phyloP scores from a whole-genome alignment of 2,888 invertebrate species.

The Hyles lineata region DNA sequence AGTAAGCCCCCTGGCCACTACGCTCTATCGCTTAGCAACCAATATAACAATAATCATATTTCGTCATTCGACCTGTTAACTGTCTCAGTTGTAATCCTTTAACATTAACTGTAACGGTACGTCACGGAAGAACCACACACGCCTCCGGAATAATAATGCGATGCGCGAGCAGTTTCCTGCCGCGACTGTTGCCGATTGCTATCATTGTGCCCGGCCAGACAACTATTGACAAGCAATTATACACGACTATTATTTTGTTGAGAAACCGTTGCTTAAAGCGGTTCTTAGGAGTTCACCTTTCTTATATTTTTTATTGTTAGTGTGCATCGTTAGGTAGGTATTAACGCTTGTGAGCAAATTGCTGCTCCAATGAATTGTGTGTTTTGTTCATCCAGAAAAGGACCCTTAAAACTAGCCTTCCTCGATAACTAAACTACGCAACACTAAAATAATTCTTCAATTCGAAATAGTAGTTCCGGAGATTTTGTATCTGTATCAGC shows the following conservation, averaged over 20 bases:
- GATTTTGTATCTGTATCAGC: no score
- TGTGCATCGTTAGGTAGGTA: no score
- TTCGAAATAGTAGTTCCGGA: no score
- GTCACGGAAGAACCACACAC: not conserved
- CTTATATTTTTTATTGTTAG: no score
- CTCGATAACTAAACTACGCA: no score
- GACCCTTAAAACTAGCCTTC: no score
- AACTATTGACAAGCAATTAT: not conserved
- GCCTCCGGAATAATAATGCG: slow-evolving; percentile 6
- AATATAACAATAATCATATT: not conserved
- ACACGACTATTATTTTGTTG: not conserved
- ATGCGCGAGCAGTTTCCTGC: slow-evolving; percentile 1
- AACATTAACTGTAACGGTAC: not conserved
- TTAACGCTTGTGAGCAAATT: no score
- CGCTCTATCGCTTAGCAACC: not conserved
- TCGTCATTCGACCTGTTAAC: not conserved
- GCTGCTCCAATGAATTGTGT: no score
- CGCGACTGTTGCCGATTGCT: slow-evolving; percentile 13
- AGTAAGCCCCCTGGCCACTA: no score
- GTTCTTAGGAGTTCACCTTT: no score
- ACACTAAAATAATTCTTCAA: no score
- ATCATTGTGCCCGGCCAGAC: not conserved
- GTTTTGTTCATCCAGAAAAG: no score
- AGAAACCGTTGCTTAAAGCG: not conserved
- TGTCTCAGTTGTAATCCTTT: not conserved